These are phyloP conservation scores for Apus apus DNA, from an alignment of 2,113 vertebrate species.

Conservation along the genomic window DNA sequence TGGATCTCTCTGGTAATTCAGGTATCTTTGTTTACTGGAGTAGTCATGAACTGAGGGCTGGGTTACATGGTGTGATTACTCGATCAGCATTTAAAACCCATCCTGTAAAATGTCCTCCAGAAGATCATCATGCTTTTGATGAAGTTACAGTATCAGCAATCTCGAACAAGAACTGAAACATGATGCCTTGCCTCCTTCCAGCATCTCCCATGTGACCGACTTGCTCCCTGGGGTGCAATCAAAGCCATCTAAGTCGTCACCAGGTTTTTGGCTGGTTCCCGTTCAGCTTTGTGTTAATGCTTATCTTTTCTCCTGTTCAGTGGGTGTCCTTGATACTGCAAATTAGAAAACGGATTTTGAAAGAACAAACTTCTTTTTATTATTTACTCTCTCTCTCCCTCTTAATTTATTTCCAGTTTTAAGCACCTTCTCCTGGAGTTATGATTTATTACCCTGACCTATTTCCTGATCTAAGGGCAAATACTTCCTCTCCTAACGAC, in stretches of 20 bases:
- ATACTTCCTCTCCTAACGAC: slow-evolving; percentile 37
- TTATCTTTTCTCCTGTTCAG: background rate
- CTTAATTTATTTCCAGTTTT: background rate
- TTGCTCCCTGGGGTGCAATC: background rate
- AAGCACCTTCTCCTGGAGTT: background rate
- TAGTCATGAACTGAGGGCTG: fast-evolving
- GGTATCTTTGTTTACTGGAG: background rate
- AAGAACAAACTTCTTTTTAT: background rate
- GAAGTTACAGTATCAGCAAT: background rate
- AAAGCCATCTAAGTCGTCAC: background rate
- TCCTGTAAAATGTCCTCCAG: background rate
- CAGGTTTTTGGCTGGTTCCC: background rate
- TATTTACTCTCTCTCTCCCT: background rate
- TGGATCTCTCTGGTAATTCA: background rate
- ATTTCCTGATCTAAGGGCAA: background rate
- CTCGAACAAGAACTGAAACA: background rate
- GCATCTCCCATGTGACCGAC: fast-evolving
- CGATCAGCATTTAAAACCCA: background rate
- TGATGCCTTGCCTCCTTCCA: background rate
- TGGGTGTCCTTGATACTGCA: background rate
- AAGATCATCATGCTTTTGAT: background rate
- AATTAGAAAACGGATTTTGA: background rate
- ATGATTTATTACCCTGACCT: background rate
- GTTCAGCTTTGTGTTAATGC: background rate
- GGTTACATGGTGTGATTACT: background rate